Evolutionary conservation across 2,888 invertebrate species (phyloP), one percentile per base, ranked within the genome.

Genomic region (Aspidiotus destructor): DNA sequence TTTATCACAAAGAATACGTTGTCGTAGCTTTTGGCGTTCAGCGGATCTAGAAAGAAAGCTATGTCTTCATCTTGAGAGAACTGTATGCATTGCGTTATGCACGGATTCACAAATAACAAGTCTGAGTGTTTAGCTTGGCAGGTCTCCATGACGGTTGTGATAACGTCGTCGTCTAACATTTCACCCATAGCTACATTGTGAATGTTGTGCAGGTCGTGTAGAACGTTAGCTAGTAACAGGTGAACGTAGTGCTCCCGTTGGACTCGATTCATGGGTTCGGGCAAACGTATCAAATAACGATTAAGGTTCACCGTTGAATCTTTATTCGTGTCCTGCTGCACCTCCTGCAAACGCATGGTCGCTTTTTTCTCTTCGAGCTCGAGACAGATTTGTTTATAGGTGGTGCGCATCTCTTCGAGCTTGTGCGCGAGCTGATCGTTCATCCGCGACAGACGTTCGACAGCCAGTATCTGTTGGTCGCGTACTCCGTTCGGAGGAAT

Each of bases 131-230:
- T 67, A 40, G 58, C 58, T 60, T 67, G 67, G 52, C 60, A 60
- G 8, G 67, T 52, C 41, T 58, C 67, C 67, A 67, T 67, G 28
- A 67, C 67, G 28, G 67, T 67, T 3, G 67, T 67, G 52, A 67
- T 67, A 9, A 67, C 67, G 17, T 67, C 67, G 67, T 67, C 67
- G 41, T 67, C 67, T 15, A 67, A 41, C 8, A 67, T 41, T 40
- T 67, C 67, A n/a, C 67, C 67, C 67, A 67, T 67, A 15, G 67
- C 67, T 42, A 67, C 60, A 52, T 67, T 67, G 57, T 67, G 55
- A 40, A 67, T 67, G 48, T 67, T 60, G 16, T 67, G 60, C n/a
- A 67, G 48, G 57, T 67, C 67, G 58, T 60, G 67, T 8, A 67
- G 57, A 52, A 67, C 52, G 44, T 67, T 67, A 13, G 44, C 41